Conservation (phyloP, 2,888 invertebrate species). For the Agonopterix subpropinquella region DNA sequence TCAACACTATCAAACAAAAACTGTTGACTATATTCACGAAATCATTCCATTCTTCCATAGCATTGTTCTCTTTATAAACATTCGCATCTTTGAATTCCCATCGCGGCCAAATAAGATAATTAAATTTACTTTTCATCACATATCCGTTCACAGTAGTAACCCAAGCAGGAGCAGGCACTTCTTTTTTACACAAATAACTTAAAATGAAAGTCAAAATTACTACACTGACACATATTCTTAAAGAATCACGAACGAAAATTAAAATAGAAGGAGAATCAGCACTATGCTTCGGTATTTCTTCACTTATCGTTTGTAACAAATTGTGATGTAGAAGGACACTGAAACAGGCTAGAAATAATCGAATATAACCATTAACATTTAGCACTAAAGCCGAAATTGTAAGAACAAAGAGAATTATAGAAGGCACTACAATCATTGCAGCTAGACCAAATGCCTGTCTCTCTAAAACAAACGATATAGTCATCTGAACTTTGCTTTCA, state of each 20-base stretch:
- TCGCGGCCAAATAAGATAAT: constrained; percentile 19
- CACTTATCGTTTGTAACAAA: constrained; percentile 20
- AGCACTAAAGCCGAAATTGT: constrained; percentile 25
- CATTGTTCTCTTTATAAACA: too few species aligned
- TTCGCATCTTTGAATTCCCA: constrained; percentile 14
- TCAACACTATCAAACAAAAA: constrained; percentile 2
- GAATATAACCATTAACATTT: constrained; percentile 20
- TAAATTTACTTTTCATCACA: constrained; percentile 18
- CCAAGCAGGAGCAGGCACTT: neutral
- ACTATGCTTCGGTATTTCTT: constrained; percentile 24
- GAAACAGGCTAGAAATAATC: constrained; percentile 11
- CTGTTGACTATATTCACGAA: constrained; percentile 29
- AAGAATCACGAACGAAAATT: constrained; percentile 29
- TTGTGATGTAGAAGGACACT: constrained; percentile 31
- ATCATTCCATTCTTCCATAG: constrained; percentile 23
- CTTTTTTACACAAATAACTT: neutral
- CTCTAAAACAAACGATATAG: constrained; percentile 30
- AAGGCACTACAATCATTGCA: constrained; percentile 30
- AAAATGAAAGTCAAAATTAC: constrained; percentile 25
- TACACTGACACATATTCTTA: constrained; percentile 23
- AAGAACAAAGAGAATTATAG: constrained; percentile 23
- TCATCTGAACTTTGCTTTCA: constrained; percentile 18
- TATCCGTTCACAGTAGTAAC: neutral
- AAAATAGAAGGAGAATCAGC: constrained; percentile 29
- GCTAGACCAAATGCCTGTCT: constrained; percentile 30